phyloP scores from a whole-genome alignment of 2,797 vertebrate genomes.

The Enteromius trimaculatus region DNA sequence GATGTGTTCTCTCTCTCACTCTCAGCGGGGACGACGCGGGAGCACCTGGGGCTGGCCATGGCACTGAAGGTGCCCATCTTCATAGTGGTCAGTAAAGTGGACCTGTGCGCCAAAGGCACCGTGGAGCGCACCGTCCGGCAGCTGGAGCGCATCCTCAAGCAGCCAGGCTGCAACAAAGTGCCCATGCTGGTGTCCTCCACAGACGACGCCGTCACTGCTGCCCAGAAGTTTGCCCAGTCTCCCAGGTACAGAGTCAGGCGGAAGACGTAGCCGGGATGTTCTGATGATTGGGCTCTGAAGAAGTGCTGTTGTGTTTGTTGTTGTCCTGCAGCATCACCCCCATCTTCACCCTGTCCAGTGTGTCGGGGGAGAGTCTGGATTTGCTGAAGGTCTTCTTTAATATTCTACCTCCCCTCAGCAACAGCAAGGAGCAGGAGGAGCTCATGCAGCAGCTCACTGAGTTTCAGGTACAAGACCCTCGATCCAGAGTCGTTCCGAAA shows the following conservation, averaged over 20 bases:
- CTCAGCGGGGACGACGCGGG: constrained; percentile 84
- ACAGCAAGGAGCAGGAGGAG: constrained; percentile 88
- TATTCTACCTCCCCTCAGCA: constrained; percentile 86
- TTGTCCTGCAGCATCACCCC: constrained; percentile 80
- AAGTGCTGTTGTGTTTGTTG: background rate
- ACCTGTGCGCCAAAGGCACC: constrained; percentile 83
- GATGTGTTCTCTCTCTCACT: background rate
- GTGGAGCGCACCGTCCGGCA: constrained; percentile 87
- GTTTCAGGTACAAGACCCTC: constrained; percentile 79
- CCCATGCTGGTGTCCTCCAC: constrained; percentile 82
- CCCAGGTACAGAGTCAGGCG: constrained; percentile 68
- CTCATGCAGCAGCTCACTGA: constrained; percentile 89
- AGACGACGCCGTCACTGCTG: constrained; percentile 86
- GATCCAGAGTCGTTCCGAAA: background rate
- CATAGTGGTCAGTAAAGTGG: constrained; percentile 87
- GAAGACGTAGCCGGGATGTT: background rate
- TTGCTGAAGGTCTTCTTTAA: constrained; percentile 88
- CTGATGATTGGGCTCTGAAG: background rate
- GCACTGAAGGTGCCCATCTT: constrained; percentile 89
- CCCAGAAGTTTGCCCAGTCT: constrained; percentile 87
- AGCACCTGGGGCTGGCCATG: constrained; percentile 87
- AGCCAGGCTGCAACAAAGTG: constrained; percentile 88
- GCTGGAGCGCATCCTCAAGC: constrained; percentile 85
- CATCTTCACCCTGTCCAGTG: constrained; percentile 87
- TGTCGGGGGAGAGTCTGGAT: constrained; percentile 86